Conservation (phyloP, 2,113 vertebrate genomes). For the Elephantulus edwardii region DNA sequence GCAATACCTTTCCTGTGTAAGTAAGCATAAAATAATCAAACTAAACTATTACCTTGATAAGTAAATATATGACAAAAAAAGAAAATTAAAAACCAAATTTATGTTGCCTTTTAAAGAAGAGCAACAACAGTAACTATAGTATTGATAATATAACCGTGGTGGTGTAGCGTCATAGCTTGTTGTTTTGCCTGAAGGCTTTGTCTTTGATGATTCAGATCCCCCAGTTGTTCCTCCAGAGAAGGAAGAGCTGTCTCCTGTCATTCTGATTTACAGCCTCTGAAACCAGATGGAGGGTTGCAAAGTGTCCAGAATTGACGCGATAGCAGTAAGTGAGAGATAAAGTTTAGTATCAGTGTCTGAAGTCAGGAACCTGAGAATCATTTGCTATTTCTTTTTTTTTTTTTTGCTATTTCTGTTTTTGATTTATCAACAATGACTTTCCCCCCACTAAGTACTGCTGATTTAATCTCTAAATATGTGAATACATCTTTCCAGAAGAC, state of each 20-base stretch:
- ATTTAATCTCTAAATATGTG: background rate
- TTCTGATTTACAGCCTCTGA: too few relatives aligned
- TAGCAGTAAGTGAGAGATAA: background rate
- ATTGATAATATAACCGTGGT: too few relatives aligned
- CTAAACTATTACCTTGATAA: background rate
- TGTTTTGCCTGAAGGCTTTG: too few relatives aligned
- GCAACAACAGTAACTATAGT: background rate
- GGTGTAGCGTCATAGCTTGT: too few relatives aligned
- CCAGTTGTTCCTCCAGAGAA: too few relatives aligned
- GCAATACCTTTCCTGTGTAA: background rate
- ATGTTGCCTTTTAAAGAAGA: background rate
- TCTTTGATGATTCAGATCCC: too few relatives aligned
- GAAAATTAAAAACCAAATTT: slow-evolving; percentile 20
- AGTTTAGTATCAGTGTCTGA: background rate
- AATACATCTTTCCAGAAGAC: background rate
- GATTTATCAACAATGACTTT: background rate
- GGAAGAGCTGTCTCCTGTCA: too few relatives aligned
- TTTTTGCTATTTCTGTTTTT: background rate
- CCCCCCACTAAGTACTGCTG: background rate
- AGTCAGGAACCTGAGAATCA: background rate
- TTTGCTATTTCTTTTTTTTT: slow-evolving; percentile 1
- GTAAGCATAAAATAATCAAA: background rate
- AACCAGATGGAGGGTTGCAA: too few relatives aligned
- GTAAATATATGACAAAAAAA: slow-evolving; percentile 27
- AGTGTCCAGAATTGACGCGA: too few relatives aligned